phyloP scores from a whole-genome alignment of 2,888 invertebrate species.

The Ectemnius cavifrons region DNA sequence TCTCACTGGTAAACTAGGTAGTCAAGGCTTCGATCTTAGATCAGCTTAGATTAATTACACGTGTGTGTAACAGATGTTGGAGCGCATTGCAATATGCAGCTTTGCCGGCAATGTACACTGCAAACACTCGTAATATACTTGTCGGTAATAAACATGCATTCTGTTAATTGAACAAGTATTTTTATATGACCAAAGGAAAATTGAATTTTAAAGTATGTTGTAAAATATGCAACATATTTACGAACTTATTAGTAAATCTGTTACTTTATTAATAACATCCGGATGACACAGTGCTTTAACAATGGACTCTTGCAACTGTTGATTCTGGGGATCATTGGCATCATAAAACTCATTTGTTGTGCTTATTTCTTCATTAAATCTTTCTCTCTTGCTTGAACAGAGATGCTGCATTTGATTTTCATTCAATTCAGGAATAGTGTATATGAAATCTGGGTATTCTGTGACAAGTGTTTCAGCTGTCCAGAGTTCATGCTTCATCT shows the following conservation, averaged over 20 bases:
- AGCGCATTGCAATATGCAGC: too few relatives aligned
- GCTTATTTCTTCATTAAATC: conserved; percentile 42
- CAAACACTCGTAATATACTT: too few relatives aligned
- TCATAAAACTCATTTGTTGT: neutral
- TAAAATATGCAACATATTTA: conserved; percentile 11
- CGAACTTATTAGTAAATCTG: conserved; percentile 63
- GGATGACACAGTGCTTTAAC: conserved; percentile 84
- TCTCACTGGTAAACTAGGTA: conserved; percentile 13
- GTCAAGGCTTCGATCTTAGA: neutral
- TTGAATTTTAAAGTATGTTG: neutral
- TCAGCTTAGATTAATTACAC: too few relatives aligned
- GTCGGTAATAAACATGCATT: too few relatives aligned
- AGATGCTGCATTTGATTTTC: conserved; percentile 55
- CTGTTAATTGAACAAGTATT: too few relatives aligned
- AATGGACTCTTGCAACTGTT: conserved; percentile 75
- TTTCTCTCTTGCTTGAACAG: conserved; percentile 57
- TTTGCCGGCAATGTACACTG: too few relatives aligned
- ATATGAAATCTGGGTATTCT: conserved; percentile 57
- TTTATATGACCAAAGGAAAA: neutral
- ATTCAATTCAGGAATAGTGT: conserved; percentile 51
- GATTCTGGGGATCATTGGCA: neutral
- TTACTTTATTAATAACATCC: conserved; percentile 80
- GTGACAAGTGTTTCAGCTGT: conserved; percentile 54
- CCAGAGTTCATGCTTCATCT: conserved; percentile 39
- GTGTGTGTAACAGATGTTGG: too few relatives aligned